Evolutionary conservation across 1,140 invertebrate genomes (phyloP), one percentile per base, ranked within the genome.

Genomic region (Dinoponera quadriceps): DNA sequence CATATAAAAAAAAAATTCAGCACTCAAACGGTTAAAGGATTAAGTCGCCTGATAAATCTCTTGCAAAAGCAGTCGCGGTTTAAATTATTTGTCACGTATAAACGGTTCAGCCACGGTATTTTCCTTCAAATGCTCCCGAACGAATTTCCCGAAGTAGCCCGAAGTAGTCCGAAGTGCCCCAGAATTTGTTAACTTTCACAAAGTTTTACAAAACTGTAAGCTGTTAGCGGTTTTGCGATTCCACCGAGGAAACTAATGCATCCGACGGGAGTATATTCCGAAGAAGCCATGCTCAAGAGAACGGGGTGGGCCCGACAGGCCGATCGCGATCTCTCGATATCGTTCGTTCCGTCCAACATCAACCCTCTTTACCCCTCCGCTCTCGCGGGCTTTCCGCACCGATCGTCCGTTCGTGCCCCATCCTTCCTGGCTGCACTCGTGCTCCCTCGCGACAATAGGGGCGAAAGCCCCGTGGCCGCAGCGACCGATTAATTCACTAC

Each of bases 401-500:
- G 75, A 80, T 71, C 65, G 75, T 71, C 33, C 11, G 13, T 60
- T 44, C 38, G n/a, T 66, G 33, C 38, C 71, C 7, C 54, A 22
- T 54, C 33, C 65, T 22, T 7, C 44, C 16, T 22, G 65, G 11
- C 57, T 20, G 38, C 33, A 27, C 38, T 20, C 68, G 38, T 20
- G 66, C 77, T 63, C 63, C 29, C 59, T 29, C 57, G 54, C 62
- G 57, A 86, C 74, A 86, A 88, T 84, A 73, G 74, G 75, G 74
- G 84, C 62, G 48, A 74, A 48, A 68, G 69, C 54, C 77, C 29
- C 74, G 66, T 78, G 72, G 82, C 83, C 77, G 81, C 85, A 63
- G 86, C 69, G 86, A 83, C 57, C 87, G 87, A 88, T 89, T 89
- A 88, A 89, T 88, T 82, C 73, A 38, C 73, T 59, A 89, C 82